Evolutionary conservation across 1,140 invertebrate genomes (phyloP).

Genomic region (Schlechtendalia chinensis): DNA sequence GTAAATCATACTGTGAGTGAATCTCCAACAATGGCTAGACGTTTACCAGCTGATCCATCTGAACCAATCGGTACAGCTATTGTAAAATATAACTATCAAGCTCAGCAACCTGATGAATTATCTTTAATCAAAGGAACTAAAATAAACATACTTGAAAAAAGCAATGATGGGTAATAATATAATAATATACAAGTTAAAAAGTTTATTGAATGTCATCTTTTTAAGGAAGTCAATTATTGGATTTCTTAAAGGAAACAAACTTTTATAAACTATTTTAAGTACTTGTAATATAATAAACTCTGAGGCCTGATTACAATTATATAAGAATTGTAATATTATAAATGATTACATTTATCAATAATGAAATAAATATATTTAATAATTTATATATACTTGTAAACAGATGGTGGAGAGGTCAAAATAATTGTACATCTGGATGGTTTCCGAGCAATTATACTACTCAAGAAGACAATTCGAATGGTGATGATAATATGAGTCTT

Average conservation of each 20-base stretch:
- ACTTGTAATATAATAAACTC: too few relatives aligned
- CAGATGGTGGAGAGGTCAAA: conserved; percentile 97
- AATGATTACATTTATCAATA: not conserved
- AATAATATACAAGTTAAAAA: too few relatives aligned
- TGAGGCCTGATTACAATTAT: too few relatives aligned
- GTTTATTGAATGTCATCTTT: too few relatives aligned
- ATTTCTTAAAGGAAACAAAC: too few relatives aligned
- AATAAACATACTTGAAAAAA: conserved; percentile 95
- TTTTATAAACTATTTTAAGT: too few relatives aligned
- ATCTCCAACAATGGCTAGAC: conserved; percentile 72
- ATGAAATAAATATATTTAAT: not conserved
- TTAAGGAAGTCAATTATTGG: too few relatives aligned
- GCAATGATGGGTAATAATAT: conserved; percentile 77
- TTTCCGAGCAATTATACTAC: conserved; percentile 98
- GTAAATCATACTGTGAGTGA: conserved; percentile 73
- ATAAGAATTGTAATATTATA: too few relatives aligned
- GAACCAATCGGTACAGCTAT: conserved; percentile 87
- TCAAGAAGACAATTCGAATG: conserved; percentile 69
- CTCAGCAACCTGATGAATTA: conserved; percentile 94
- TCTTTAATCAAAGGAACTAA: conserved; percentile 86
- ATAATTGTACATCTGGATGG: conserved; percentile 80
- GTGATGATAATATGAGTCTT: conserved; percentile 76
- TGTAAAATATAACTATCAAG: conserved; percentile 97
- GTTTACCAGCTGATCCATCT: conserved; percentile 75
- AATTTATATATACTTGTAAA: conserved; percentile 9